Evolutionary conservation across 2,888 invertebrate genomes (phyloP), one percentile per base, ranked within the genome.

Genomic region (Zhuqinia jingwanae): DNA sequence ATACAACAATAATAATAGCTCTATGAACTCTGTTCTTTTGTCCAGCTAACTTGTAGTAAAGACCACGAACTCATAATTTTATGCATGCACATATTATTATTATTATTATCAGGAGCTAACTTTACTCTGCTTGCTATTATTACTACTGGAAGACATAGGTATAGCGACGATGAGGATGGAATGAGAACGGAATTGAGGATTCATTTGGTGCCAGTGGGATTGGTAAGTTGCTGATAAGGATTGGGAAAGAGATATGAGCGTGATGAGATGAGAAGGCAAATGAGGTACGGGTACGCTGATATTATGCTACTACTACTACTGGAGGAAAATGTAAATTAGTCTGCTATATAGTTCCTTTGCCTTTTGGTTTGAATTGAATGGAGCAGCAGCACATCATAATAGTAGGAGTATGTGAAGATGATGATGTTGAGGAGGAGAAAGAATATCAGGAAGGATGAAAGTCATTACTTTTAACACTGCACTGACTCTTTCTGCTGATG

Each of bases 171-270:
- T n/a, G 63, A 25, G 13, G 27, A 25, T 11, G 65, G 3, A 60
- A n/a, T 8, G 45, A 17, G 27, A 73, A 25, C 25, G 50, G 70
- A 83, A 83, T 76, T 76, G 76, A 81, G 30, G 76, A 83, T 45
- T 76, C 73, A 73, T 75, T 75, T 83, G 82, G 82, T 76, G 82
- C 82, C 82, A 83, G 82, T 50, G 76, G 82, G 76, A 76, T 83
- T 83, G 82, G 73, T 82, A 63, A 63, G 75, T 50, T 75, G 75
- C 73, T 76, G 82, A 83, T 83, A 83, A 83, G 63, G 50, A 76
- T 65, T 83, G 65, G 77, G 78, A 79, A 79, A 68, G 50, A 79
- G 79, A 79, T 68, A 79, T 53, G 53, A 68, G 58, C 17, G 27
- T 73, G 45, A 79, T 30, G 45, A 47, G 80, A 80, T 20, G 56